These are phyloP conservation scores for Leptinotarsa texana DNA, from an alignment of 1,140 invertebrate genomes.

Conservation along the genomic window DNA sequence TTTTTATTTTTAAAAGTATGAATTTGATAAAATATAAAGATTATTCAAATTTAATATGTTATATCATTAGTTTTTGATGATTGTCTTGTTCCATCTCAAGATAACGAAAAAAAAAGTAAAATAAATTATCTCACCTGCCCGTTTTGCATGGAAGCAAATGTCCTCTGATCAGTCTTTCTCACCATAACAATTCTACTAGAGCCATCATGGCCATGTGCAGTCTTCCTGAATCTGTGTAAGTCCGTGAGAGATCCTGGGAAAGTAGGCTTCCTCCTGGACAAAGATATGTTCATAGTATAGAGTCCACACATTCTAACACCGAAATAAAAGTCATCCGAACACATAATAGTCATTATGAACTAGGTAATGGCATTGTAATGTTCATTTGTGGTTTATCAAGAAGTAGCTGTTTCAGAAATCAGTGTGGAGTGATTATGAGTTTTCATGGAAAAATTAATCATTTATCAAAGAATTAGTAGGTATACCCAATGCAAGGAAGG, in stretches of 20 bases:
- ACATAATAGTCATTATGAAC: neutral
- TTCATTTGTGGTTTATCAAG: too few species aligned
- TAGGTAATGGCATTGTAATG: too few species aligned
- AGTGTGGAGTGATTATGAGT: too few species aligned
- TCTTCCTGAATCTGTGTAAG: slow-evolving; percentile 53
- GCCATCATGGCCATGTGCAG: slow-evolving; percentile 64
- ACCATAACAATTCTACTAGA: slow-evolving; percentile 66
- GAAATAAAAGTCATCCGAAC: slow-evolving; percentile 8
- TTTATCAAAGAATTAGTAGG: too few species aligned
- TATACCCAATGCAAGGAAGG: too few species aligned
- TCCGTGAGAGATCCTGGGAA: slow-evolving; percentile 52
- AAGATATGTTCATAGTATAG: slow-evolving; percentile 34
- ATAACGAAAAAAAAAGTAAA: neutral
- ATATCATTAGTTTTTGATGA: too few species aligned
- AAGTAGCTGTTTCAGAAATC: too few species aligned
- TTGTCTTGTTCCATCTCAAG: too few species aligned
- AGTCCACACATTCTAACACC: slow-evolving; percentile 32
- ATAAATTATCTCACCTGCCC: slow-evolving; percentile 49
- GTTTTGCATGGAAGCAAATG: slow-evolving; percentile 56
- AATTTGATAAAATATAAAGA: too few species aligned
- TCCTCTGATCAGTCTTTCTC: slow-evolving; percentile 66
- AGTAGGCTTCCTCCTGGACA: slow-evolving; percentile 47
- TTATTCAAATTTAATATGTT: too few species aligned
- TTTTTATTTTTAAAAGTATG: too few species aligned
- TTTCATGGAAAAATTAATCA: too few species aligned